Evolutionary conservation across 2,113 vertebrate species (phyloP), one percentile per base, ranked within the genome.

Genomic region (Xenopus laevis): DNA sequence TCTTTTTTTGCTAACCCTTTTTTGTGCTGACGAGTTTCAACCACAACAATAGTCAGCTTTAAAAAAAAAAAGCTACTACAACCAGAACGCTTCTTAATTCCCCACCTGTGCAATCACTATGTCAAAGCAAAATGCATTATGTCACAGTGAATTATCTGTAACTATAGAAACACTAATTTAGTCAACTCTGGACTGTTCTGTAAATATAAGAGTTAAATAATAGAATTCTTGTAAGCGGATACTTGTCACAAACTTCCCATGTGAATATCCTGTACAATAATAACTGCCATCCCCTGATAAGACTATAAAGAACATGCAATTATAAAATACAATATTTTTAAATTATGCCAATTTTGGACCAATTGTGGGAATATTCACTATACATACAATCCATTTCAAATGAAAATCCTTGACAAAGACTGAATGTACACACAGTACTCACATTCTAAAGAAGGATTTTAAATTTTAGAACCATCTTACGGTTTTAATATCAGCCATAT

Each of bases 71-170:
- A 40, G 16, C 62, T 40, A 52, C 21, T 44, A 72, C 60, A 72
- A 72, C 65, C 55, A 64, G 50, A 72, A 50, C 55, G 61, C 47
- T 65, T 65, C 47, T 72, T 72, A 65, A 72, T 72, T 72, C 52
- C 63, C 64, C 61, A 63, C 47, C 50, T 65, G 52, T 72, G 63
- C 50, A 55, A 65, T 64, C 47, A 53, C 27, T 47, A 21, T 40
- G 60, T 57, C 46, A 65, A 72, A 65, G 62, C 30, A 55, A 57
- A 65, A 72, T 21, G 55, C 18, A 64, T 53, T 40, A 57, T 44
- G 47, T 44, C 33, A 21, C 30, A 55, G 27, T 50, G 53, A 65
- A 72, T 72, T 45, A 46, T 20, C 53, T 58, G 61, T 69, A 62
- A 68, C 67, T 74, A 27, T 23, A 33, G 21, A 75, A 40, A 62